Conservation (phyloP, 2,113 vertebrate species). For the Steatornis caripensis region DNA sequence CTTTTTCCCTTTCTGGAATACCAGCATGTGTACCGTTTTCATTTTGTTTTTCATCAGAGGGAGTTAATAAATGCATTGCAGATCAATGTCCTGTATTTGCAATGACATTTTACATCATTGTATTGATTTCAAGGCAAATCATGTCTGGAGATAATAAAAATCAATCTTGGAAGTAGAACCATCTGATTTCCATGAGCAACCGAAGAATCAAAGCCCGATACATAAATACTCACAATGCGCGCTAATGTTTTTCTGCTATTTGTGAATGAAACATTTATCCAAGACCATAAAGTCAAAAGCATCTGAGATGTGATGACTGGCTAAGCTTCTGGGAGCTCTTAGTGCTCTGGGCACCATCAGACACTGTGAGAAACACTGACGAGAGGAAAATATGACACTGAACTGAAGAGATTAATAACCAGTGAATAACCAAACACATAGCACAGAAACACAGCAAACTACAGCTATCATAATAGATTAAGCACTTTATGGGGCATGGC, state of each 20-base stretch:
- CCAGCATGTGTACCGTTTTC: not conserved
- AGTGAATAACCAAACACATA: not conserved
- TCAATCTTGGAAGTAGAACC: not conserved
- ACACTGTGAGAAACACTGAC: slow-evolving; percentile 8
- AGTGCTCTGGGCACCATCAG: not conserved
- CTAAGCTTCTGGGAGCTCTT: not conserved
- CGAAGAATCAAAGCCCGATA: not conserved
- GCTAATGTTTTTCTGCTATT: not conserved
- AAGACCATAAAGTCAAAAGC: not conserved
- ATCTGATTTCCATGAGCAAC: not conserved
- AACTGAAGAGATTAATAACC: slow-evolving; percentile 36
- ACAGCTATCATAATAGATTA: slow-evolving; percentile 6
- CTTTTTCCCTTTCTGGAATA: not conserved
- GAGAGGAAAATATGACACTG: slow-evolving; percentile 30
- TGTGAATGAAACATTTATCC: not conserved
- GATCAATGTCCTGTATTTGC: slow-evolving; percentile 4
- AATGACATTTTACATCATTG: slow-evolving; percentile 21
- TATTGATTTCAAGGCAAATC: slow-evolving; percentile 26
- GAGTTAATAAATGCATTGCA: slow-evolving; percentile 19
- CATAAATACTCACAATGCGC: not conserved
- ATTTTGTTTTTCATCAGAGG: not conserved
- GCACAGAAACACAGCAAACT: slow-evolving; percentile 39
- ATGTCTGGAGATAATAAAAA: slow-evolving; percentile 3
- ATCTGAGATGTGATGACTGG: not conserved
- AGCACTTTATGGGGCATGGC: slow-evolving; percentile 12